Evolutionary conservation across 2,888 invertebrate genomes (phyloP), one percentile per base, ranked within the genome.

Genomic region (Apodemia mormo): DNA sequence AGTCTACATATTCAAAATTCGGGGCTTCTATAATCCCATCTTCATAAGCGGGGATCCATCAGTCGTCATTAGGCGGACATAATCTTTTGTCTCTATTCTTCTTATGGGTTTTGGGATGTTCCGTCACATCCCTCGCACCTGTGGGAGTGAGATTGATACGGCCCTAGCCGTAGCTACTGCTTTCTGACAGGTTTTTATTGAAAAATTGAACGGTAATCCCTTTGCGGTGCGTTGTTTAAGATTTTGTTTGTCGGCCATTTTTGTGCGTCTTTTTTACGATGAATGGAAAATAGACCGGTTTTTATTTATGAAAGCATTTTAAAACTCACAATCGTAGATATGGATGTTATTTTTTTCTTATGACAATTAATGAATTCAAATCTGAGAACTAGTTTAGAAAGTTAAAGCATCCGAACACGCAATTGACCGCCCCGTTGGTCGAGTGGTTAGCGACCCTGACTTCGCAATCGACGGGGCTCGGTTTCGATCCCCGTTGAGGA

Each of bases 121-220:
- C 45, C 70, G 64, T 76, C 73, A 71, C 74, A 37, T 70, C 74
- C 69, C 74, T 72, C 80, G 77, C 87, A 87, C 88, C 88, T 87
- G 85, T 76, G 84, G 84, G 82, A 81, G 82, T 79, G 89, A 90
- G 92, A 92, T 90, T 89, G 92, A 92, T 92, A 86, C 81, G 82
- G 78, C 77, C 79, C 77, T 75, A 77, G 79, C 80, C 84, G 81
- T 80, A 78, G 77, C 79, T 79, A 79, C 84, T 80, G 80, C 80
- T 80, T 78, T 78, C 83, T 86, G 91, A 90, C 90, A 87, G 88
- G 80, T 84, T 86, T 83, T 90, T 90, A 91, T 89, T 89, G 90
- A 89, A 91, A 91, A 90, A 90, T 89, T 90, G 88, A 90, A 84
- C 84, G 88, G 90, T 90, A 90, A 90, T 88, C 88, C 87, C 85